Conservation (phyloP, 2,113 vertebrate species). For the Smithornis capensis region DNA sequence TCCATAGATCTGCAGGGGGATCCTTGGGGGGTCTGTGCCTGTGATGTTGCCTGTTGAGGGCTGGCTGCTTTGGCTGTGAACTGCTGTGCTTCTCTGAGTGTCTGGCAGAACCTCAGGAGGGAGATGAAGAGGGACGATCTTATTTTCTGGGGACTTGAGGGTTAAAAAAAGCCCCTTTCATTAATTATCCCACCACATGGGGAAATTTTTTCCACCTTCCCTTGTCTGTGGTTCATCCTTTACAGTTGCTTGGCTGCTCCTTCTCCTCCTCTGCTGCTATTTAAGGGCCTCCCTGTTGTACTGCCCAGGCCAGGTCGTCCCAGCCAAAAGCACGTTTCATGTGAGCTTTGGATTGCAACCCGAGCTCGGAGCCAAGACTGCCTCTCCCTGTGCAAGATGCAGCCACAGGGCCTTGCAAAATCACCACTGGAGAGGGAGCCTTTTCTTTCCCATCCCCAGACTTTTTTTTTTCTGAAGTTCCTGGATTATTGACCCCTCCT, state of each 20-base stretch:
- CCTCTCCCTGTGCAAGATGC: background rate
- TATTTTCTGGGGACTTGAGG: background rate
- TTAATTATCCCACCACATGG: background rate
- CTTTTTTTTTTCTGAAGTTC: background rate
- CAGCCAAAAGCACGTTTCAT: slow-evolving; percentile 25
- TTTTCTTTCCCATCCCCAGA: background rate
- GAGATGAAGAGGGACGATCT: background rate
- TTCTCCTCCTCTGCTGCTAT: background rate
- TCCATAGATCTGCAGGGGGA: background rate
- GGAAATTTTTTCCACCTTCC: background rate
- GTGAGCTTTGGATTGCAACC: background rate
- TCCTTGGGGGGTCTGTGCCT: background rate
- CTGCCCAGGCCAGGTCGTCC: background rate
- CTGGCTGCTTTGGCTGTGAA: background rate
- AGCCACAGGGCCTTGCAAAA: background rate
- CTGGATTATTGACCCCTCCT: background rate
- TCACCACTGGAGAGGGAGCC: background rate
- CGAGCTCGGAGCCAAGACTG: background rate
- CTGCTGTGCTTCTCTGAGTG: background rate
- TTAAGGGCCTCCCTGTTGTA: slow-evolving; percentile 20
- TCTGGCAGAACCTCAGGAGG: background rate
- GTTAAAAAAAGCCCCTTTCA: background rate
- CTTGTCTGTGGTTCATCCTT: slow-evolving; percentile 10
- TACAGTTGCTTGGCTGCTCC: slow-evolving; percentile 15
- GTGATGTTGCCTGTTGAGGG: background rate